Evolutionary conservation across 2,888 invertebrate genomes (phyloP), one percentile per base, ranked within the genome.

Genomic region (Automeris io): DNA sequence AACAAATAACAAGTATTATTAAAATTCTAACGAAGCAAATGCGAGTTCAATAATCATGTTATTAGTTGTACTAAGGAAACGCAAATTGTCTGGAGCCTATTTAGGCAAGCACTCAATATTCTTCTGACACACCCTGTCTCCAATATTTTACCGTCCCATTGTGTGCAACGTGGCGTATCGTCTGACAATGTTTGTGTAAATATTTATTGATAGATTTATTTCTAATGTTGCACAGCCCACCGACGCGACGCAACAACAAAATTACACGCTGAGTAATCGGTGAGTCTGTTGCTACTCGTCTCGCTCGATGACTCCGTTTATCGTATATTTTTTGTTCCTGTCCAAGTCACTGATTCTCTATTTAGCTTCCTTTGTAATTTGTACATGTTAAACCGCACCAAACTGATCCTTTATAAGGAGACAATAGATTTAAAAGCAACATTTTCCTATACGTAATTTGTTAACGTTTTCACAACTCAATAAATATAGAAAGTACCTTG

Each of bases 151-250:
- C 65, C 64, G 54, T 64, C 51, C 49, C 61, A 78, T 80, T 78
- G 78, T 79, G 73, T 69, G 70, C 70, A 73, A 47, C 61, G 70
- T 62, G 60, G 76, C 76, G 69, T 62, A 66, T 63, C 73, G 70
- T 65, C 73, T 70, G 69, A 73, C 73, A 73, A 72, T 63, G 67
- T 66, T 63, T 55, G 59, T 63, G 68, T 78, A 75, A 77, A 80
- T 74, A 80, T 80, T 75, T 80, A 77, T 76, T 59, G 77, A 80
- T 75, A 74, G 71, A 74, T 74, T 77, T 79, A 80, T 79, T 69
- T 54, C 58, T 65, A 51, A 57, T 69, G 61, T 59, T 57, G 54
- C 58, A 60, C 48, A 62, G 68, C 59, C 59, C 57, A 29, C 16
- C 29, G 29, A 16, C 29, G 29, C 19, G 19, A 57, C 49, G 57